Evolutionary conservation across 2,797 vertebrate genomes (phyloP).

Genomic region (Nyctibius grandis): DNA sequence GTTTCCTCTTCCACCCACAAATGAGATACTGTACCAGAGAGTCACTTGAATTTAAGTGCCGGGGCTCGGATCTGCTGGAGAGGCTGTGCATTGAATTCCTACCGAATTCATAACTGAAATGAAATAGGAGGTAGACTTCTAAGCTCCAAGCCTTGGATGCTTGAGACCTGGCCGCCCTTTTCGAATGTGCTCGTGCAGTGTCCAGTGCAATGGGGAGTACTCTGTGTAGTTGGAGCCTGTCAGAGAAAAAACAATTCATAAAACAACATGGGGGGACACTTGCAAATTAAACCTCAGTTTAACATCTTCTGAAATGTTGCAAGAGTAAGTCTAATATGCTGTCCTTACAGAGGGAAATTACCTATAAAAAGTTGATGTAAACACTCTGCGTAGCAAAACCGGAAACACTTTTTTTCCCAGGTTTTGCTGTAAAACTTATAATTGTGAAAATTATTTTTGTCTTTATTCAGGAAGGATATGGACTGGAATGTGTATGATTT

Average conservation of each 20-base stretch:
- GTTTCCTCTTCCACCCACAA: not conserved
- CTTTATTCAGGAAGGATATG: not conserved
- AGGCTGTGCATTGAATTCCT: not conserved
- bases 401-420: not conserved
- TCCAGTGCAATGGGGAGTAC: not conserved
- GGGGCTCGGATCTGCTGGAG: not conserved
- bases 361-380: not conserved
- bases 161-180: not conserved
- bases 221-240: not conserved
- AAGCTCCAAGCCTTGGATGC: not conserved
- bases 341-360: not conserved
- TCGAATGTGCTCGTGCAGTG: not conserved
- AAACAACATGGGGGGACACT: accelerated
- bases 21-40: not conserved
- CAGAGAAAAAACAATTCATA: not conserved
- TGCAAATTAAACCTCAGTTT: not conserved
- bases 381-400: not conserved
- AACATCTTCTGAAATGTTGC: not conserved
- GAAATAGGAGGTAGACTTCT: not conserved
- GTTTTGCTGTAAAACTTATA: not conserved
- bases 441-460: not conserved
- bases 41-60: not conserved
- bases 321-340: not conserved
- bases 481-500: not conserved
- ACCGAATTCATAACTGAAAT: not conserved